Evolutionary conservation across 35 echinoderm and acorn worm genomes (phyloP).

Genomic region (Holothuria glaberrima): DNA sequence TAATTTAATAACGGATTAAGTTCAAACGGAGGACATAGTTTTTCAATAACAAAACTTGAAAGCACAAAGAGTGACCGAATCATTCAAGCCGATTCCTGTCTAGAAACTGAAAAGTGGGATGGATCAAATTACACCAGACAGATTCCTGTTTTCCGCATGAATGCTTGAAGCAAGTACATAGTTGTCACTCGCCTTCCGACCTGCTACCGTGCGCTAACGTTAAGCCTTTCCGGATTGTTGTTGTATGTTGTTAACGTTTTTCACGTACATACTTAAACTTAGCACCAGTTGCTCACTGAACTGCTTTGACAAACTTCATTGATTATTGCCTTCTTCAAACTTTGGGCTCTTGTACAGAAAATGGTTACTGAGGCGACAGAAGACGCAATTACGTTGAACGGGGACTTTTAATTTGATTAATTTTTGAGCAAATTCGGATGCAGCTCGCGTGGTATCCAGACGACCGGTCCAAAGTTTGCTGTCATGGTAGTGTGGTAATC

Average conservation of each 20-base stretch:
- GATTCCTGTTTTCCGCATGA: slow-evolving; percentile 9
- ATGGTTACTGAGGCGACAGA: slow-evolving; percentile 28
- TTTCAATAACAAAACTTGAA: too few species aligned
- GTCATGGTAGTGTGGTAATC: not conserved
- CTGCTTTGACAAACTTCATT: not conserved
- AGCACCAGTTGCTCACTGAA: not conserved
- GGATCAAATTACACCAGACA: slow-evolving; percentile 29
- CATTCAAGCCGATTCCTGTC: not conserved
- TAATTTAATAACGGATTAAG: too few species aligned
- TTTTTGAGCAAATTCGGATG: slow-evolving; percentile 29
- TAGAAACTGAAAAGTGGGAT: not conserved
- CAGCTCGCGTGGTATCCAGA: not conserved
- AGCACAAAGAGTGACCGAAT: too few species aligned
- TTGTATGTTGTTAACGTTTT: too few species aligned
- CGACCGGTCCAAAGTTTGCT: slow-evolving; percentile 42
- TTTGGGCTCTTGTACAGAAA: not conserved
- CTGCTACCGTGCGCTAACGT: too few species aligned
- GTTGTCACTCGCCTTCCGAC: not conserved
- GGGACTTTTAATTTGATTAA: not conserved
- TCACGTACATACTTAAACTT: not conserved
- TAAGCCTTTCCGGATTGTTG: too few species aligned
- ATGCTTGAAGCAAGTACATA: slow-evolving; percentile 26
- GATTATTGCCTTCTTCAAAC: not conserved
- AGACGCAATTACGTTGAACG: not conserved
- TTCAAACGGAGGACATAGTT: too few species aligned